These are phyloP conservation scores for Lophius americanus DNA, from an alignment of 2,797 vertebrate species.

Conservation along the genomic window DNA sequence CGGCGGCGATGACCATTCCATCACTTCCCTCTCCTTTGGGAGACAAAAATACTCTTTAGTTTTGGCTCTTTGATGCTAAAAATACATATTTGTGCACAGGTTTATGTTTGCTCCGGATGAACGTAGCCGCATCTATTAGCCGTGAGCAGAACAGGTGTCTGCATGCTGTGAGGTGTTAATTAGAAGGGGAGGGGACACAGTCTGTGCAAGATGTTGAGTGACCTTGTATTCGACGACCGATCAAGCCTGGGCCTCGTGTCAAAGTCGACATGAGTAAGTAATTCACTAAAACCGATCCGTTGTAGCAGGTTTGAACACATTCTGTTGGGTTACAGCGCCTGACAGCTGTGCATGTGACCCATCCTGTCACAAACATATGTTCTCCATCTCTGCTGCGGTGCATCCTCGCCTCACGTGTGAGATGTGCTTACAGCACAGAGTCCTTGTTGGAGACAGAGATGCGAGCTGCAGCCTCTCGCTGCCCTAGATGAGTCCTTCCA, in stretches of 20 bases:
- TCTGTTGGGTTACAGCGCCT: not conserved
- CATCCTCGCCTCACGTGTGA: constrained; percentile 6
- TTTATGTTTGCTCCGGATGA: too few species aligned
- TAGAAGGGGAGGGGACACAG: not conserved
- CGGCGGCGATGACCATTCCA: too few species aligned
- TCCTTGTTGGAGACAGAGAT: constrained; percentile 12
- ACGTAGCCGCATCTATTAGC: not conserved
- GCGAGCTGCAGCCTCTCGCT: constrained; percentile 20
- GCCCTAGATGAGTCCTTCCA: constrained; percentile 70
- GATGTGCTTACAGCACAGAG: not conserved
- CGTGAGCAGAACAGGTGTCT: not conserved
- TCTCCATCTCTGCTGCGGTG: constrained; percentile 32
- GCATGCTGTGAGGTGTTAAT: not conserved
- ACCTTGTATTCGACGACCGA: constrained; percentile 14
- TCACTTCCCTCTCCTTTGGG: too few species aligned
- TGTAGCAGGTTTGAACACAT: constrained; percentile 5
- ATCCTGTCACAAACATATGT: constrained; percentile 35
- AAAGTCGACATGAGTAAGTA: constrained; percentile 1
- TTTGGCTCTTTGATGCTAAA: too few species aligned
- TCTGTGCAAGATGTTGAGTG: constrained; percentile 17
- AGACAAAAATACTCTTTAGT: too few species aligned
- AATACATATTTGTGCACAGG: too few species aligned
- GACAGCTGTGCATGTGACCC: constrained; percentile 22
- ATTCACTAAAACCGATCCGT: constrained; percentile 13
- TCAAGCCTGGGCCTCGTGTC: constrained; percentile 22